Conservation (phyloP, 2,797 vertebrate species). For the Heteromormyrus szaboi region DNA sequence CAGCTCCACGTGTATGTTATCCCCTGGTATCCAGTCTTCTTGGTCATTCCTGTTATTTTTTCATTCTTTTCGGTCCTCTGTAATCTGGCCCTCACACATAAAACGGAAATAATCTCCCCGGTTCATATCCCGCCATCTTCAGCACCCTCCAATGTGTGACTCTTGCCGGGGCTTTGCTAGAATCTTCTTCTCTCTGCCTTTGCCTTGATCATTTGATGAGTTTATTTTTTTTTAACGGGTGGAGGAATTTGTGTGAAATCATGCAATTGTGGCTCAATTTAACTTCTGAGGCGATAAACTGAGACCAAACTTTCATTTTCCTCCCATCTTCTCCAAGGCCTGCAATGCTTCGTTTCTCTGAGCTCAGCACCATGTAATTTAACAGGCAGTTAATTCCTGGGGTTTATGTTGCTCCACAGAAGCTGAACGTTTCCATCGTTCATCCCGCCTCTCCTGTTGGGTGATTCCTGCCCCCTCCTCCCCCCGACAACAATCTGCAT, state of each 20-base stretch:
- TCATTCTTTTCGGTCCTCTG: neutral
- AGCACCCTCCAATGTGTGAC: neutral
- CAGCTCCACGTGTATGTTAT: neutral
- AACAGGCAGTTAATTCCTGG: neutral
- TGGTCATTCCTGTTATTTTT: neutral
- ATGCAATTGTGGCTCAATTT: neutral
- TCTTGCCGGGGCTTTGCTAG: neutral
- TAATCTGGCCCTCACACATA: neutral
- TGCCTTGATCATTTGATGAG: neutral
- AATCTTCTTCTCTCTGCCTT: neutral
- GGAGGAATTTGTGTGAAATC: neutral
- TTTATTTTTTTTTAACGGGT: neutral
- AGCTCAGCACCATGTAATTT: neutral
- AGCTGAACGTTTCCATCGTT: neutral
- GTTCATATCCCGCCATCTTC: neutral
- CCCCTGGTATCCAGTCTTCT: neutral
- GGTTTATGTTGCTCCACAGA: neutral
- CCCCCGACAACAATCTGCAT: neutral
- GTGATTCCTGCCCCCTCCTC: neutral
- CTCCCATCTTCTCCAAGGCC: neutral
- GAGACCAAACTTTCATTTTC: too few relatives aligned
- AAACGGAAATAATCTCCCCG: neutral
- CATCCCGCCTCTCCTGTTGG: neutral
- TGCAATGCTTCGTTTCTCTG: neutral
- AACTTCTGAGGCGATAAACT: neutral